Evolutionary conservation across 2,888 invertebrate genomes (phyloP), one percentile per base, ranked within the genome.

Genomic region (Lasius fuliginosus): DNA sequence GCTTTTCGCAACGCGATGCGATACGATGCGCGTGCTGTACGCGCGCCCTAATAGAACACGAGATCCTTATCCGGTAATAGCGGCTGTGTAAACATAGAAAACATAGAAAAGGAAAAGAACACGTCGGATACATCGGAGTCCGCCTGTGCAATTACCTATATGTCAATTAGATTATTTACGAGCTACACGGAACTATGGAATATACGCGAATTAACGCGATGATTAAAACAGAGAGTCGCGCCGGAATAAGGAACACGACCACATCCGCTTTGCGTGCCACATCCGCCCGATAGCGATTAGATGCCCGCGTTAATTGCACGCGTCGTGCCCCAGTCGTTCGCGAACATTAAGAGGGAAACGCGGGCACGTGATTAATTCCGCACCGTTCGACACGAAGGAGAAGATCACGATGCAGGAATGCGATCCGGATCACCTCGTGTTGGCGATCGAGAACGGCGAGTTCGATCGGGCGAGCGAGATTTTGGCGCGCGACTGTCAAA

Each of bases 371-470:
- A 33, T 60, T 33, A 27, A 46, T 5, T 27, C 1, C 1, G 3
- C 36, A 9, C 3, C 12, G 58, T 60, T 23, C 12, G 30, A 56
- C 27, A 58, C 8, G 23, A 60, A 58, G 3, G 15, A 8, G 23
- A n/a, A 23, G 12, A 30, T 60, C 18, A 15, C 53, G 73, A 90
- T 90, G 87, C 65, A 9, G 9, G n/a, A n/a, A 12, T 12, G 23
- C 11, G 81, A 85, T 27, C 33, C 73, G 8, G 18, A 46, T 30
- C 82, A 56, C 8, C 60, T 92, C n/a, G 82, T 91, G 49, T 46
- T 46, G 3, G 85, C 86, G 1, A 89, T 92, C 42, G 89, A 90
- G 67, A 85, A 73, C 15, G 85, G 84, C 42, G 81, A 90, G 11
- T 65, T 82, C 0, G 74, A 73, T 1, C 65, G 67, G 15, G 89